Evolutionary conservation across 1,140 invertebrate genomes (phyloP).

Genomic region (Heliconius eleuchia): DNA sequence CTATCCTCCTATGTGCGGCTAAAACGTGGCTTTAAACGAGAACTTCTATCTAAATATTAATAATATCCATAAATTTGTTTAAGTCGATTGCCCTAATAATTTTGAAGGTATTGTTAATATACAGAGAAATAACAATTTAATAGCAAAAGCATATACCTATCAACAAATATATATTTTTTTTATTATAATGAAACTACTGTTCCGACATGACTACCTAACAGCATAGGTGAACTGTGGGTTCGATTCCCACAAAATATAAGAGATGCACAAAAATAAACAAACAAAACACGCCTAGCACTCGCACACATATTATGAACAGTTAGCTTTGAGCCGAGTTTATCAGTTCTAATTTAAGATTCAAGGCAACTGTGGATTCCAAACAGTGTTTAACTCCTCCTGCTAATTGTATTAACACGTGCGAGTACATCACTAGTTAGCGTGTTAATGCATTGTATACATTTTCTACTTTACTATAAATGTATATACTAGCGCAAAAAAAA

Average conservation of each 20-base stretch:
- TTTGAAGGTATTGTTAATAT: no score
- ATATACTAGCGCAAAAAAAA: not conserved
- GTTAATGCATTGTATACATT: not conserved
- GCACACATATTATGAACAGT: not conserved
- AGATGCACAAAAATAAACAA: not conserved
- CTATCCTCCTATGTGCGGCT: no score
- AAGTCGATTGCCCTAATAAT: no score
- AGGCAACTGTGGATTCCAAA: not conserved
- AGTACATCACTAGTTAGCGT: not conserved
- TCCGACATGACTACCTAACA: no score
- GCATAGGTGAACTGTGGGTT: not conserved
- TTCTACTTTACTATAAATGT: not conserved
- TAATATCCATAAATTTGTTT: no score
- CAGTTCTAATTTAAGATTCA: slow-evolving; percentile 10
- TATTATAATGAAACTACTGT: no score
- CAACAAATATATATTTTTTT: no score
- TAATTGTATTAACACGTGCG: slow-evolving; percentile 1
- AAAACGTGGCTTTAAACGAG: no score
- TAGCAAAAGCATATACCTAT: no score
- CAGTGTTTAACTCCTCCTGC: slow-evolving; percentile 1
- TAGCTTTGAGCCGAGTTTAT: not conserved
- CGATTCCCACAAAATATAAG: not conserved
- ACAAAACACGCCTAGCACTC: not conserved
- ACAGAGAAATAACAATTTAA: no score
- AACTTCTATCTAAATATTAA: no score